These are phyloP conservation scores for Pseudorectes ferrugineus DNA, from an alignment of 2,113 vertebrate species.

Conservation along the genomic window DNA sequence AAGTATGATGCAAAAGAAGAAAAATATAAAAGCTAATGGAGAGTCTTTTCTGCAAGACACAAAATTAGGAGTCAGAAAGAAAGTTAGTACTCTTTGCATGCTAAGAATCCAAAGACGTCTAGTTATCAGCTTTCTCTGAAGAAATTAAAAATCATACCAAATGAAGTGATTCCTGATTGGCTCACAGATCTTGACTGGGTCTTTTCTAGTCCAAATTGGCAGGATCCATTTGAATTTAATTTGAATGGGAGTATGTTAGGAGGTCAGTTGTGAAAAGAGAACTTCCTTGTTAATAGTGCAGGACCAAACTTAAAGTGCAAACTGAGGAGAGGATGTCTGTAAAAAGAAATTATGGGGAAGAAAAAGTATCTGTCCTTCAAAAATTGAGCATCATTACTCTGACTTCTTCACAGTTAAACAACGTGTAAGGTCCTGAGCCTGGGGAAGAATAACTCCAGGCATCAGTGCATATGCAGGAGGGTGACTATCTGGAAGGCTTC, in stretches of 20 bases:
- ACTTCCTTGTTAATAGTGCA: background rate
- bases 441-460: background rate
- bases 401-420: background rate
- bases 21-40: background rate
- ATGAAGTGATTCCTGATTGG: background rate
- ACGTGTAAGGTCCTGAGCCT: background rate
- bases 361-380: background rate
- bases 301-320: background rate
- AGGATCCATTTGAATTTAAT: background rate
- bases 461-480: background rate
- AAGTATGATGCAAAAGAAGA: background rate
- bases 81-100: background rate
- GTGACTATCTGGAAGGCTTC: background rate
- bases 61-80: background rate
- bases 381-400: background rate
- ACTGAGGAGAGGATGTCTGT: background rate
- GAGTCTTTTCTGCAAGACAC: background rate
- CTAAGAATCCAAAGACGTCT: background rate
- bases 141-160: background rate
- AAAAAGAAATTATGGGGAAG: background rate
- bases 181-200: background rate
- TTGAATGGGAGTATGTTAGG: background rate
- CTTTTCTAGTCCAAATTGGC: background rate
- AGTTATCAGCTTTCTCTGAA: background rate
- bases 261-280: background rate